These are phyloP conservation scores for Hypena proboscidalis DNA, from an alignment of 2,888 invertebrate genomes.

Conservation along the genomic window DNA sequence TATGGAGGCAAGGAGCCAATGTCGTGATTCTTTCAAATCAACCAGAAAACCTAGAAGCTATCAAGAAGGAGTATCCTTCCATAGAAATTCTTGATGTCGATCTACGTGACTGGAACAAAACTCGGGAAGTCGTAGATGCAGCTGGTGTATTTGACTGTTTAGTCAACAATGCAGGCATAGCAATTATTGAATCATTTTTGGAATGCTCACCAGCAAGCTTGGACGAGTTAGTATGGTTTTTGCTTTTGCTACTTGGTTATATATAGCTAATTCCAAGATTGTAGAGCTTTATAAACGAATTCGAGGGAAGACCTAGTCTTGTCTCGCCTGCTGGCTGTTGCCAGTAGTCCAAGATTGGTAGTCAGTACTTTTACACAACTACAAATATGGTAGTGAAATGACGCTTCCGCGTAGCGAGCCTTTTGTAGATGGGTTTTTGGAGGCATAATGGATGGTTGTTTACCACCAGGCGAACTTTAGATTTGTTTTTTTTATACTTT, in stretches of 20 bases:
- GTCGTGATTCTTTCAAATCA: slow-evolving; percentile 91
- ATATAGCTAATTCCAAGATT: too few species aligned
- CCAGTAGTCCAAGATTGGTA: too few species aligned
- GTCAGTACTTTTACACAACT: too few species aligned
- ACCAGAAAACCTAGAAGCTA: slow-evolving; percentile 84
- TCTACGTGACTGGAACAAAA: slow-evolving; percentile 90
- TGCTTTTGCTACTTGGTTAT: not conserved
- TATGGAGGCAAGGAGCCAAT: slow-evolving; percentile 88
- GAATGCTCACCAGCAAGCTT: slow-evolving; percentile 88
- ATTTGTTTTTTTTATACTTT: too few species aligned
- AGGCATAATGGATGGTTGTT: too few species aligned
- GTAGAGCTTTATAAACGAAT: too few species aligned
- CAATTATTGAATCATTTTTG: slow-evolving; percentile 88
- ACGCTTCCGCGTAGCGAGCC: too few species aligned
- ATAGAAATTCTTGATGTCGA: slow-evolving; percentile 88
- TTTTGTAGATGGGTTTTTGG: too few species aligned
- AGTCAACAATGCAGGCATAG: slow-evolving; percentile 95
- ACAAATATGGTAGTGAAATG: too few species aligned
- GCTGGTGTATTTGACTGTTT: slow-evolving; percentile 90
- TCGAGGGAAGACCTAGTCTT: too few species aligned
- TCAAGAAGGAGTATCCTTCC: slow-evolving; percentile 85
- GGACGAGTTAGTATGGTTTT: slow-evolving; percentile 85
- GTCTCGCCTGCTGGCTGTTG: too few species aligned
- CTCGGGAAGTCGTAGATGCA: slow-evolving; percentile 81
- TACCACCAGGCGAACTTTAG: too few species aligned